phyloP scores from a whole-genome alignment of 2,113 vertebrate species.

The Illadopsis cleaveri region DNA sequence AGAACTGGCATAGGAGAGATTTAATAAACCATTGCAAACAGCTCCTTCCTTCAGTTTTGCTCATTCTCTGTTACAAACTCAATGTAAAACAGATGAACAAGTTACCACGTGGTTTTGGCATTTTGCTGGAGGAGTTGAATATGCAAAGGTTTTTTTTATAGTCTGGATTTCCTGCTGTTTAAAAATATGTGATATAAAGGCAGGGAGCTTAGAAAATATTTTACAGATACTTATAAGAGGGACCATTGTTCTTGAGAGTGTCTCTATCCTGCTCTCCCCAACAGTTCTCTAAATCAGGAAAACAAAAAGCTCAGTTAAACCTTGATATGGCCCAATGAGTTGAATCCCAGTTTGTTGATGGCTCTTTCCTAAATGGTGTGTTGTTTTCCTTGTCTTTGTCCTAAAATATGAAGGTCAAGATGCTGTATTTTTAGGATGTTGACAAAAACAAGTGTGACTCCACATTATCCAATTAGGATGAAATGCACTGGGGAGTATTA shows the following conservation, averaged over 20 bases:
- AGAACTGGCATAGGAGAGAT: not conserved
- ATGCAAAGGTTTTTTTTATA: not conserved
- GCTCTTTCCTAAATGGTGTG: not conserved
- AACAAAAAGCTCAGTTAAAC: not conserved
- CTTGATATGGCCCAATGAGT: not conserved
- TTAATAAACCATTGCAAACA: not conserved
- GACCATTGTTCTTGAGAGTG: not conserved
- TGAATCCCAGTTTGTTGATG: not conserved
- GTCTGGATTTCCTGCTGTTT: not conserved
- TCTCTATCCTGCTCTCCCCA: not conserved
- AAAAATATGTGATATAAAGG: not conserved
- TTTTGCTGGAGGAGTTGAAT: not conserved
- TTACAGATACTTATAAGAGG: not conserved
- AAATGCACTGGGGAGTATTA: not conserved
- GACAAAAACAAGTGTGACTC: not conserved
- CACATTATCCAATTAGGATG: not conserved
- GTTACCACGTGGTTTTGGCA: fast-evolving
- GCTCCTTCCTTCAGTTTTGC: not conserved
- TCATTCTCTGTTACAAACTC: not conserved
- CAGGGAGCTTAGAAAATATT: not conserved
- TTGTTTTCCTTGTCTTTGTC: not conserved
- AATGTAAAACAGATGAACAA: not conserved
- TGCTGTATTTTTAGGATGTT: not conserved
- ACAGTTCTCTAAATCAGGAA: not conserved
- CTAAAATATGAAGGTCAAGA: not conserved